phyloP scores from a whole-genome alignment of 2,113 vertebrate species.

The Formicarius rufipectus region DNA sequence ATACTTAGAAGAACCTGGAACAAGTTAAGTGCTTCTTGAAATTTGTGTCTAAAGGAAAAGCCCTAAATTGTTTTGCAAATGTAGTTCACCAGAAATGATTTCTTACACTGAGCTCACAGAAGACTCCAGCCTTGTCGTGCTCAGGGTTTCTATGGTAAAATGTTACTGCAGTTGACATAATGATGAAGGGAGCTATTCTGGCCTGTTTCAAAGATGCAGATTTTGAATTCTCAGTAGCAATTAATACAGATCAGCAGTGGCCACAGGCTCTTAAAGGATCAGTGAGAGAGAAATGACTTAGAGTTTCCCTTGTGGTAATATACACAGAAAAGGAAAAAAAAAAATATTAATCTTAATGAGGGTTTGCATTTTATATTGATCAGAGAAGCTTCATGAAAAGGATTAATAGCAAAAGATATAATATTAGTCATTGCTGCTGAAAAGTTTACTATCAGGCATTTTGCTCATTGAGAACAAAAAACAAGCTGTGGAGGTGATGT shows the following conservation, averaged over 20 bases:
- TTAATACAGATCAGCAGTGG: conserved; percentile 47
- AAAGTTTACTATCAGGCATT: background rate
- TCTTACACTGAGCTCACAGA: background rate
- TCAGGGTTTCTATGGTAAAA: conserved; percentile 29
- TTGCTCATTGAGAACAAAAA: background rate
- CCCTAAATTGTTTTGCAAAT: background rate
- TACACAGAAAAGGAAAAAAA: background rate
- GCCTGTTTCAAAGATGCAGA: conserved; percentile 34
- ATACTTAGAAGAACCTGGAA: background rate
- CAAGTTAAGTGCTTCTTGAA: background rate
- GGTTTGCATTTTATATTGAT: background rate
- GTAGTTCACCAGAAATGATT: conserved; percentile 1
- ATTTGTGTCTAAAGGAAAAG: background rate
- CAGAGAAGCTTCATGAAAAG: background rate
- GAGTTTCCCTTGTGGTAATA: background rate
- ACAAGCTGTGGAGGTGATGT: background rate
- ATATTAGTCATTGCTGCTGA: background rate
- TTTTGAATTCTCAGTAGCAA: conserved; percentile 44
- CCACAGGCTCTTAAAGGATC: conserved; percentile 15
- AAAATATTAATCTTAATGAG: background rate
- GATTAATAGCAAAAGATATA: background rate
- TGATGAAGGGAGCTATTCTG: conserved; percentile 32
- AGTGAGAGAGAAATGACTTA: background rate
- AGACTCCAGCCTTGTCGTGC: background rate
- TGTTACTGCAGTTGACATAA: conserved; percentile 8